Evolutionary conservation across 1,140 invertebrate genomes (phyloP).

Genomic region (Apolygus lucorum): DNA sequence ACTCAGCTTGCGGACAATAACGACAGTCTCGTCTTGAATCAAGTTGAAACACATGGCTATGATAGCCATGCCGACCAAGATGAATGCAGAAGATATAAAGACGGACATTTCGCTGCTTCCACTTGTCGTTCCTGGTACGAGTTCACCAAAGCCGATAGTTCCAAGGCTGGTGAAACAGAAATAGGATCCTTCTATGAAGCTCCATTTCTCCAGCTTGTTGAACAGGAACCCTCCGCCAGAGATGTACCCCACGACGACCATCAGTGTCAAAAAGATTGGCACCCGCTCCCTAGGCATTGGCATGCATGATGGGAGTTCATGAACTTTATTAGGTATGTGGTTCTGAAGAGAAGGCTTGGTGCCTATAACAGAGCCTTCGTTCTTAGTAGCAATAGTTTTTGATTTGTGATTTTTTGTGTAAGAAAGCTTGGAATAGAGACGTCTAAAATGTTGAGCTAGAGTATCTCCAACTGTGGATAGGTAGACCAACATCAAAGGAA

Average conservation of each 20-base stretch:
- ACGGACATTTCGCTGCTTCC: conserved; percentile 59
- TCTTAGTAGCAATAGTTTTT: conserved; percentile 21
- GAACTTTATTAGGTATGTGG: conserved; percentile 29
- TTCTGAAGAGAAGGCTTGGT: conserved; percentile 28
- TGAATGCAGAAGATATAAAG: conserved; percentile 73
- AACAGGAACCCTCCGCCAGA: conserved; percentile 86
- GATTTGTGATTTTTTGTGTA: conserved; percentile 25
- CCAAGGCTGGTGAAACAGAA: conserved; percentile 90
- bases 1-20: conserved; percentile 46
- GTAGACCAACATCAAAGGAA: conserved; percentile 82
- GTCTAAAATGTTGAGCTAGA: conserved; percentile 43
- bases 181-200: conserved; percentile 80
- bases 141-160: conserved; percentile 82
- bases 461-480: conserved; percentile 76
- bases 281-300: conserved; percentile 43
- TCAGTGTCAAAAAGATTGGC: conserved; percentile 78
- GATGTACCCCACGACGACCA: conserved; percentile 83
- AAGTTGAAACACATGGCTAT: conserved; percentile 95
- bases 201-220: conserved; percentile 81
- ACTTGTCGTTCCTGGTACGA: conserved; percentile 49
- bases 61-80: conserved; percentile 87
- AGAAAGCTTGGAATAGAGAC: conserved; percentile 35
- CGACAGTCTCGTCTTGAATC: conserved; percentile 83
- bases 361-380: conserved; percentile 19
- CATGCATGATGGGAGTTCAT: conserved; percentile 23